Evolutionary conservation across 2,113 vertebrate species (phyloP), one percentile per base, ranked within the genome.

Genomic region (Panthera tigris): DNA sequence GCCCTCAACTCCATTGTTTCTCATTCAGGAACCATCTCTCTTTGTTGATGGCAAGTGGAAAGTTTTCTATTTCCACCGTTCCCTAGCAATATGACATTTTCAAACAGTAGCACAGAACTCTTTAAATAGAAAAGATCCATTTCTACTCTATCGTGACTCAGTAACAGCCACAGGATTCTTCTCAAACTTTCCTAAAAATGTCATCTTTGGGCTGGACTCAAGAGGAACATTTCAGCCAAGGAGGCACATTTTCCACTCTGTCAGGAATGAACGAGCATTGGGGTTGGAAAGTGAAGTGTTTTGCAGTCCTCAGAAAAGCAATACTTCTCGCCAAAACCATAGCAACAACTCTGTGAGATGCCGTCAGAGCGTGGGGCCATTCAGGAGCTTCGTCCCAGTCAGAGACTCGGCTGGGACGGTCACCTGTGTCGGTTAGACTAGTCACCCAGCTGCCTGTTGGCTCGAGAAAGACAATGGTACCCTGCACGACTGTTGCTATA

Each of bases 141-240:
- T 98, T 98, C 97, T 79, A 97, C 97, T 97, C 95, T 92, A 96
- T 97, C 96, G 41, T 98, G 98, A 98, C 98, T 98, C 96, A 98
- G 97, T 97, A 97, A 98, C 96, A 97, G 97, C 97, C 95, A 73
- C 95, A 91, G 91, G 97, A 98, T 98, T 98, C 97, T 98, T 98
- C 98, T 98, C 97, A 98, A 98, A 98, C 92, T 98, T 98, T 98
- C 98, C 98, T 98, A 96, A 98, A 98, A 98, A 98, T 98, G 98
- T 98, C 97, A 98, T 98, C 97, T 98, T 98, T 98, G 98, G 97
- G 97, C 94, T 98, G 95, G 87, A 96, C 98, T 98, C 97, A 98
- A 98, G 97, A 97, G 91, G 98, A 95, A 98, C 97, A 97, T 98
- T 97, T 97, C 92, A 96, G 97, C 96, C 98, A 97, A 96, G 88